These are phyloP conservation scores for Gambelia wislizenii DNA, from an alignment of 2,797 vertebrate species.

Conservation along the genomic window DNA sequence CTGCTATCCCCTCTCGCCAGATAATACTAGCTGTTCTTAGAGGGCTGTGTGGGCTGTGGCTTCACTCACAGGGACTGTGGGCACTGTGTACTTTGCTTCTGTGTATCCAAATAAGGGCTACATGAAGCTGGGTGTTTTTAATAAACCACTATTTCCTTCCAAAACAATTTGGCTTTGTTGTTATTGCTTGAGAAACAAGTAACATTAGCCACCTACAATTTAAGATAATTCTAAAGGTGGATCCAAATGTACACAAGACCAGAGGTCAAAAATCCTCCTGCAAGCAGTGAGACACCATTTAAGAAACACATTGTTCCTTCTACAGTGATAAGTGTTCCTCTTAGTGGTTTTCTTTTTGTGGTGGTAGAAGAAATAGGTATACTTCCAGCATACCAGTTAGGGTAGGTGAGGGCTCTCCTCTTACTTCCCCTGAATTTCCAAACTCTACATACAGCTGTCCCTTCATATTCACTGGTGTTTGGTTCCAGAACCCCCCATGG, in stretches of 20 bases:
- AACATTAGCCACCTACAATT: conserved; percentile 54
- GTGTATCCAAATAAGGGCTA: not conserved
- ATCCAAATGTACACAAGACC: conserved; percentile 64
- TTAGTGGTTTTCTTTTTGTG: conserved; percentile 48
- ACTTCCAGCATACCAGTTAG: not conserved
- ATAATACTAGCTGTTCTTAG: too few relatives aligned
- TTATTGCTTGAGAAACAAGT: conserved; percentile 55
- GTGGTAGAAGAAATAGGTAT: conserved; percentile 48
- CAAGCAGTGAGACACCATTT: conserved; percentile 56
- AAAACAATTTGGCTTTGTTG: conserved; percentile 12
- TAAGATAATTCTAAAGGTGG: conserved; percentile 56
- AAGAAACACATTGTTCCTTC: conserved; percentile 59
- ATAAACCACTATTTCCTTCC: conserved; percentile 33
- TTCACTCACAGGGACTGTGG: not conserved
- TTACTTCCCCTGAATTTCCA: not conserved
- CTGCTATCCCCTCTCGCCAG: not conserved
- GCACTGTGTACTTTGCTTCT: not conserved
- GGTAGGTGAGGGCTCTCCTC: too few relatives aligned
- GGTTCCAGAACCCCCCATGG: too few relatives aligned
- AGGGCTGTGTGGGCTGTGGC: not conserved
- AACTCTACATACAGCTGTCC: not conserved
- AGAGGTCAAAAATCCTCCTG: conserved; percentile 47
- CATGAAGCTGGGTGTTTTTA: not conserved
- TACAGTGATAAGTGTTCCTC: conserved; percentile 29
- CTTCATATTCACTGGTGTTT: too few relatives aligned